A percentile compares a stretch with the other conserved stretches of the same genome.
These are phyloP conservation scores for Cylindroiulus punctatus DNA, from an alignment of 2,888 invertebrate species.

Conservation along the genomic window DNA sequence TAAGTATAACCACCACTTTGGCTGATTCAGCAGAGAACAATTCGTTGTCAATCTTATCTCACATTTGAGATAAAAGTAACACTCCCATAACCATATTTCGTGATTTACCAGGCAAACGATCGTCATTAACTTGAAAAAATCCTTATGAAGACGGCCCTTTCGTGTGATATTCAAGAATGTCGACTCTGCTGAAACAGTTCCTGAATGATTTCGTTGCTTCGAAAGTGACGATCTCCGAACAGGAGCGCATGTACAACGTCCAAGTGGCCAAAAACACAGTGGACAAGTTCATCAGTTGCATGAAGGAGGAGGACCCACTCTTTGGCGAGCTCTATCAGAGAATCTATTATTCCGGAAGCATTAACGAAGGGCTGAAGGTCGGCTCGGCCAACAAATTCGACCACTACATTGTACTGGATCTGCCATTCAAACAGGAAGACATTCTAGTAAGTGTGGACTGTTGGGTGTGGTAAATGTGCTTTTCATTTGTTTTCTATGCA, in stretches of 20 bases:
- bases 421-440: constrained; percentile 58
- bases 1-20: too few relatives aligned
- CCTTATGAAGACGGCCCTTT: neutral
- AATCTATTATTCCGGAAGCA: constrained; percentile 59
- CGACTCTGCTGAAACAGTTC: neutral
- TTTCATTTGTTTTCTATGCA: too few relatives aligned
- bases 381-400: constrained; percentile 59
- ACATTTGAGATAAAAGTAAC: neutral
- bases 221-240: neutral
- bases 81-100: neutral
- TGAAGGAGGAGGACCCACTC: constrained; percentile 58
- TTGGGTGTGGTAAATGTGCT: too few relatives aligned
- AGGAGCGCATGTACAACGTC: neutral
- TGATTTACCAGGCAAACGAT: neutral
- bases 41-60: neutral
- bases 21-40: too few relatives aligned
- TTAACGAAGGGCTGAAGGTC: constrained; percentile 59
- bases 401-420: constrained; percentile 59
- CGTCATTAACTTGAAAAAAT: neutral
- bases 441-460: neutral
- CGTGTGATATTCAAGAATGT: neutral
- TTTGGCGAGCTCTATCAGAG: constrained; percentile 58
- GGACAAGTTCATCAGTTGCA: constrained; percentile 57
- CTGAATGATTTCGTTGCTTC: neutral
- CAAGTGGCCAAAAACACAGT: constrained; percentile 42